Percentiles rank a stretch among this genome's conserved stretches.
Conservation (phyloP, 2,797 vertebrate species). For the Leuciscus waleckii region DNA sequence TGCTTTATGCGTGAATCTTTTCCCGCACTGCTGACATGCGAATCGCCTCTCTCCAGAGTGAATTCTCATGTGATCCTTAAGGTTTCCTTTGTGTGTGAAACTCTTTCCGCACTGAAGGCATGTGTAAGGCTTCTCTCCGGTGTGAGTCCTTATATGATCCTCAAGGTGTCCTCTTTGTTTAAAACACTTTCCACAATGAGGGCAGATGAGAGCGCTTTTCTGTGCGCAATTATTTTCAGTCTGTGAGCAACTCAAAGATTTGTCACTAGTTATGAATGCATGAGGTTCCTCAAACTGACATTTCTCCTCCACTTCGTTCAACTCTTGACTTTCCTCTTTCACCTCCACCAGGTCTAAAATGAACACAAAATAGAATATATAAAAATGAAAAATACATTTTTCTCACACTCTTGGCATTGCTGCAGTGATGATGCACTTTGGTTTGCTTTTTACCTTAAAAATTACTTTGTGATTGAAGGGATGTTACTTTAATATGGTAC, state of each 20-base stretch:
- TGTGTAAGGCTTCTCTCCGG: conserved; percentile 34
- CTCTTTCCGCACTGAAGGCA: conserved; percentile 49
- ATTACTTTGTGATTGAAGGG: neutral
- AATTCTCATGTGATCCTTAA: conserved; percentile 48
- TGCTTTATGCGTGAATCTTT: conserved; percentile 46
- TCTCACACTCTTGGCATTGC: neutral
- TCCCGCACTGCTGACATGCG: conserved; percentile 50
- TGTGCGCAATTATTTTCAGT: neutral
- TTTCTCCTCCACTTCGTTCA: neutral
- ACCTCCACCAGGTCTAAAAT: conserved; percentile 3
- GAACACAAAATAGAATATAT: neutral
- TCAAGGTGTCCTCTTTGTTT: conserved; percentile 19
- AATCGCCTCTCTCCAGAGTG: conserved; percentile 44
- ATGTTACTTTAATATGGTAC: no score
- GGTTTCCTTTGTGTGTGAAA: conserved; percentile 41
- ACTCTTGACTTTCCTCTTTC: conserved; percentile 7
- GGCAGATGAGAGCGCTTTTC: neutral
- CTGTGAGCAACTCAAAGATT: neutral
- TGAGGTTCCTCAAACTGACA: neutral
- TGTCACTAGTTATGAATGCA: neutral
- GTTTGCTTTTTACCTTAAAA: neutral
- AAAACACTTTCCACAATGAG: conserved; percentile 19
- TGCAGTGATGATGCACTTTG: no score
- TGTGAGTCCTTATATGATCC: conserved; percentile 42
- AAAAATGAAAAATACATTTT: neutral